A percentile compares a stretch with the other conserved stretches of the same genome.
phyloP scores from a whole-genome alignment of 1,140 invertebrate genomes.

The Brachionus koreanus region DNA sequence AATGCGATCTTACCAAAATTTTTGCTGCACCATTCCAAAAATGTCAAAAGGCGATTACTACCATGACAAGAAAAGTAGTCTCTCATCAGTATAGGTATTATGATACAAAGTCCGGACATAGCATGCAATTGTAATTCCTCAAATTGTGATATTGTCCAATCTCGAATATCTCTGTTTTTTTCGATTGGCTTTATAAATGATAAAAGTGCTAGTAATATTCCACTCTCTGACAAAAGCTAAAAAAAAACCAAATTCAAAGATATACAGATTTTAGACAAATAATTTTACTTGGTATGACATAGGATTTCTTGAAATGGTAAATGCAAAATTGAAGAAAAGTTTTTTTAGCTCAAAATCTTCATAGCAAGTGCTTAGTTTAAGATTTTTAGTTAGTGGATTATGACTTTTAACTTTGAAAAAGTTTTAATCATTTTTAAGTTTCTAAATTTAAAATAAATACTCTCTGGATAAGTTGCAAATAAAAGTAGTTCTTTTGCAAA shows the following conservation, averaged over 20 bases:
- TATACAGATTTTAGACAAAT: not conserved
- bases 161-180: constrained; percentile 46
- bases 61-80: constrained; percentile 58
- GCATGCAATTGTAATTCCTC: constrained; percentile 58
- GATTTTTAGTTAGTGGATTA: constrained; percentile 55
- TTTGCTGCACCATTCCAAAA: constrained; percentile 58
- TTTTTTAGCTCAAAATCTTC: constrained; percentile 60
- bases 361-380: constrained; percentile 55
- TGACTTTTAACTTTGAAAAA: constrained; percentile 56
- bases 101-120: constrained; percentile 52
- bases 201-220: constrained; percentile 56
- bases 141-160: constrained; percentile 57
- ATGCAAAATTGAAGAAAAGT: constrained; percentile 55
- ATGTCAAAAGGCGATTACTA: constrained; percentile 54
- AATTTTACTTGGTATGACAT: constrained; percentile 50
- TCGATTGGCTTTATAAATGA: constrained; percentile 52
- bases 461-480: constrained; percentile 59
- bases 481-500: constrained; percentile 57
- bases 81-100: constrained; percentile 56
- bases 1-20: constrained; percentile 27
- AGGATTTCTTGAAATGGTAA: constrained; percentile 52
- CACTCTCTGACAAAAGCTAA: constrained; percentile 56
- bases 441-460: constrained; percentile 46
- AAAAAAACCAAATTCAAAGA: constrained; percentile 14
- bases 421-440: not conserved